These are phyloP conservation scores for Heteromormyrus szaboi DNA, from an alignment of 2,797 vertebrate species.

Conservation along the genomic window DNA sequence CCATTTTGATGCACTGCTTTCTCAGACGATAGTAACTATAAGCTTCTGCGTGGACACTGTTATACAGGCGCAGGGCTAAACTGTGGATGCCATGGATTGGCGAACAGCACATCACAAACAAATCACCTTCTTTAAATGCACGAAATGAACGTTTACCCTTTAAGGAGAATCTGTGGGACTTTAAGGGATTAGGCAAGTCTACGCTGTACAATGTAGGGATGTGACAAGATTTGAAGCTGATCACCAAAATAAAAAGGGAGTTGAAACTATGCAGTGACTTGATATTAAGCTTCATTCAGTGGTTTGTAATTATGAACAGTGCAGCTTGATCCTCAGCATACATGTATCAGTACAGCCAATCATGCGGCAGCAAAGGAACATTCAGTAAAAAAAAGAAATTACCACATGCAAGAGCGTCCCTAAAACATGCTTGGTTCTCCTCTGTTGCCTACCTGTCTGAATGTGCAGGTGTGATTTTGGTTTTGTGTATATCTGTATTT, in stretches of 20 bases:
- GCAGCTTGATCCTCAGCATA: background rate
- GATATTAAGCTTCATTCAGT: background rate
- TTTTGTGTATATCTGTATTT: background rate
- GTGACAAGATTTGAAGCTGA: background rate
- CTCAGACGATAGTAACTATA: conserved; percentile 38
- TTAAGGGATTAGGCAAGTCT: background rate
- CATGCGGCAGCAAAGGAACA: background rate
- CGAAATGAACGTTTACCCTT: background rate
- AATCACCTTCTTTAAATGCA: background rate
- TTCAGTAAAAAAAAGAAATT: background rate
- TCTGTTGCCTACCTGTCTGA: background rate
- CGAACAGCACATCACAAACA: background rate
- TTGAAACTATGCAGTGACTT: background rate
- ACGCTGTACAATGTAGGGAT: background rate
- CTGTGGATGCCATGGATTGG: background rate
- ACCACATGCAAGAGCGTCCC: background rate
- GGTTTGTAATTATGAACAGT: background rate
- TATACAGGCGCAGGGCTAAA: background rate
- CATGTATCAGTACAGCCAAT: background rate
- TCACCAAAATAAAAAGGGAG: background rate
- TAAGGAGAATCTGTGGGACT: background rate
- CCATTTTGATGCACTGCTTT: conserved; percentile 41
- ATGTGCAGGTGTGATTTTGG: background rate
- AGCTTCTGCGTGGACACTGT: background rate
- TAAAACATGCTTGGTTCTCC: background rate